These are phyloP conservation scores for Rafetus swinhoei DNA, from an alignment of 2,113 vertebrate species.

Conservation along the genomic window DNA sequence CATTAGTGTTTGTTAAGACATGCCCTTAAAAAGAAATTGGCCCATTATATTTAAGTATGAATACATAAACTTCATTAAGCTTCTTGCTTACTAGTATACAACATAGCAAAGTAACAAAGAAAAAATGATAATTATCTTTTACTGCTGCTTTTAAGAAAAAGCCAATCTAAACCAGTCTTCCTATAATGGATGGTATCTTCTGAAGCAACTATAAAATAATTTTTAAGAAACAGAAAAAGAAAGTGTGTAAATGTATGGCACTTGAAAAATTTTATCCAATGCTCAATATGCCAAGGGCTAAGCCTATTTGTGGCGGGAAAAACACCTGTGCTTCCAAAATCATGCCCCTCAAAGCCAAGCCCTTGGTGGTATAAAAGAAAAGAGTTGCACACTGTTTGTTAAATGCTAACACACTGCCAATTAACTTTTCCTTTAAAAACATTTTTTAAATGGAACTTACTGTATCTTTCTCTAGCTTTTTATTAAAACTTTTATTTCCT, in stretches of 20 bases:
- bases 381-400: not conserved
- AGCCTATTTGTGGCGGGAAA: not conserved
- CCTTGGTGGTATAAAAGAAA: not conserved
- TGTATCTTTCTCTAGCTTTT: not conserved
- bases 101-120: not conserved
- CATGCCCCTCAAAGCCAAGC: not conserved
- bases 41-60: not conserved
- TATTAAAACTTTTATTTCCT: not conserved
- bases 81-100: not conserved
- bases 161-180: not conserved
- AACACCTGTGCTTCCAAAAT: not conserved
- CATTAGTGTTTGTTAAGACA: not conserved
- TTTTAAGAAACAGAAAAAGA: not conserved
- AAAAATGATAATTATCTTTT: not conserved
- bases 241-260: not conserved
- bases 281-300: not conserved
- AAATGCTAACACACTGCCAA: not conserved
- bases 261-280: not conserved
- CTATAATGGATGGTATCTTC: accelerated
- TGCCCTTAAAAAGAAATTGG: not conserved
- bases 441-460: not conserved
- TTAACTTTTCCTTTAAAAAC: not conserved
- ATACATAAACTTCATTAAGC: not conserved
- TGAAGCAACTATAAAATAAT: not conserved
- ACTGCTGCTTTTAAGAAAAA: accelerated